A percentile compares a stretch with the other conserved stretches of the same genome.
Conservation (phyloP, 2,797 vertebrate genomes). For the Hippocampus kuda region DNA sequence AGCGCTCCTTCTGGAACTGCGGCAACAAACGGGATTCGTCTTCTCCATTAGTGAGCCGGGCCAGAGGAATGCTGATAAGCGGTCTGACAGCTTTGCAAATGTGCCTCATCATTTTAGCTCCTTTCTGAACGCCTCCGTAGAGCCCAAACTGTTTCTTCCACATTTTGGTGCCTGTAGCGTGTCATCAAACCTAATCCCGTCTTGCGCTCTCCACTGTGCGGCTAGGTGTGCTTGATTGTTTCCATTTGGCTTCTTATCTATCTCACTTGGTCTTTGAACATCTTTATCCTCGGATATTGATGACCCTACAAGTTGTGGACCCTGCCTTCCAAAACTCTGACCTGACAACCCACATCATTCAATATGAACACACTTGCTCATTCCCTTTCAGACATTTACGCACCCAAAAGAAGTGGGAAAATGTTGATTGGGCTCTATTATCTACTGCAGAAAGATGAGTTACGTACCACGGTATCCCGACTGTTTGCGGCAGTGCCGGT, state of each 20-base stretch:
- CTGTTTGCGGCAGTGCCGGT: conserved; percentile 96
- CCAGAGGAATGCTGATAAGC: neutral
- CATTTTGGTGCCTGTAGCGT: neutral
- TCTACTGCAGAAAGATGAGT: conserved; percentile 13
- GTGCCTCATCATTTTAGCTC: conserved; percentile 18
- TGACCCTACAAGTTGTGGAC: conserved; percentile 7
- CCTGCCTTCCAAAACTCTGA: conserved; percentile 7
- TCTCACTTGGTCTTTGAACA: conserved; percentile 18
- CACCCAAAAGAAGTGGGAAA: conserved; percentile 15
- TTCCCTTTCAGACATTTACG: neutral
- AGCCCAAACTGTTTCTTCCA: conserved; percentile 9
- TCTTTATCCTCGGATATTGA: conserved; percentile 20
- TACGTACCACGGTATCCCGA: conserved; percentile 79
- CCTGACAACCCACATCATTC: conserved; percentile 1
- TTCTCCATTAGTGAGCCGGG: neutral
- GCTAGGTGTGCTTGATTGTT: conserved; percentile 18
- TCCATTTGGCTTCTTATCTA: conserved; percentile 15
- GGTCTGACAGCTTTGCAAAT: conserved; percentile 15
- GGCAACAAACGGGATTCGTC: conserved; percentile 15
- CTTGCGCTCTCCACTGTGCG: conserved; percentile 5
- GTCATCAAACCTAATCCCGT: conserved; percentile 14
- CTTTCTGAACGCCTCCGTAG: neutral
- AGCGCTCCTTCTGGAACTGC: conserved; percentile 97
- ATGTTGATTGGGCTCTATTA: conserved; percentile 11
- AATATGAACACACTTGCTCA: neutral